Evolutionary conservation across 2,888 invertebrate species (phyloP).

Genomic region (Pheosia tremula): DNA sequence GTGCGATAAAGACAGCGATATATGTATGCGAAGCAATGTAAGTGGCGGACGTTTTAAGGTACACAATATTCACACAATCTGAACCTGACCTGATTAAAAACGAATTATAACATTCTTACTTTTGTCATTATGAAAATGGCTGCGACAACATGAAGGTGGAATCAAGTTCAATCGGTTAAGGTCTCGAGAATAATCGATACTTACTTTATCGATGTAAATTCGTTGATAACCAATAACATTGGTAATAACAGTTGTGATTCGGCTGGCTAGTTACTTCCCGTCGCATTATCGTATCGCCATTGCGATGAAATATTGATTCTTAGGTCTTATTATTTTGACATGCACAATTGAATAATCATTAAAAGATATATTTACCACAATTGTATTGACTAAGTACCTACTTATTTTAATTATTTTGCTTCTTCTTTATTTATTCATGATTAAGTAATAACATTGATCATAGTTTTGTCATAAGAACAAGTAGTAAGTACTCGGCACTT

Average conservation of each 20-base stretch:
- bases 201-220: conserved; percentile 1
- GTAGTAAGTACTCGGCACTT: no score
- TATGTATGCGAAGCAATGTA: background rate
- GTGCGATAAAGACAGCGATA: conserved; percentile 41
- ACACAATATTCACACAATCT: conserved; percentile 34
- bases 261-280: background rate
- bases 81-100: conserved; percentile 44
- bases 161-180: conserved; percentile 26
- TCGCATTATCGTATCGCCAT: background rate
- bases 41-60: conserved; percentile 31
- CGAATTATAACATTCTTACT: conserved; percentile 41
- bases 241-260: background rate
- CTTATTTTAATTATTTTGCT: no score
- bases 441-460: no score
- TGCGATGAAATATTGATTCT: no score
- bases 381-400: no score
- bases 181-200: conserved; percentile 7
- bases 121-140: conserved; percentile 31
- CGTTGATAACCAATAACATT: background rate
- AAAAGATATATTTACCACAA: no score
- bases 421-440: no score
- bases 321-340: no score
- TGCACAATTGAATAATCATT: no score
- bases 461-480: no score
- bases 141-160: conserved; percentile 20